Evolutionary conservation across 1,140 invertebrate genomes (phyloP), one percentile per base, ranked within the genome.

Genomic region (Cyrtorhinus lividipennis): DNA sequence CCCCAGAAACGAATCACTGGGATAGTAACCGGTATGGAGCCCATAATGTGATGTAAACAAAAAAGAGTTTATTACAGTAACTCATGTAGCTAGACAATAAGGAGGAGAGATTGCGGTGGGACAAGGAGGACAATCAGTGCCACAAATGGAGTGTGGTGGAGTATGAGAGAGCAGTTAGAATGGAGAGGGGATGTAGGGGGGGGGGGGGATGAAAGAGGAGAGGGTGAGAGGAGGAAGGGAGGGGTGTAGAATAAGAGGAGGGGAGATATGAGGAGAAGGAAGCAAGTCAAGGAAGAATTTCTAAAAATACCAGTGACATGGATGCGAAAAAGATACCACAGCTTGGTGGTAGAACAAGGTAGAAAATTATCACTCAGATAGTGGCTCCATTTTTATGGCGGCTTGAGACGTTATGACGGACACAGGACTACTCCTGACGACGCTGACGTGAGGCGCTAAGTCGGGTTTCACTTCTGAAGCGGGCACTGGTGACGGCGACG

Each of bases 381-480:
- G 61, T 1, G 65, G 67, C 58, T 68, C 67, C 20, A 64, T 62
- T 61, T 68, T 68, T 45, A 67, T 62, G 30, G 62, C 48, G 1
- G 63, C 23, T n/a, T 67, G 67, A n/a, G 70, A 69, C 8, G 70
- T 71, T 27, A 71, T 71, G 18, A 71, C 70, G 2, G 70, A 71
- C 26, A 71, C 70, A 0, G 70, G 69, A 56, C 70, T 71, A 26
- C 67, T 68, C 23, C 64, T 24, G 5, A 65, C 68, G 56, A 53
- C 59, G 57, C 27, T 64, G 24, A 48, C 27, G 48, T 18, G 27
- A 27, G 23, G 56, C 26, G 38, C 59, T 44, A 38, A 56, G 59
- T 24, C 24, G 2, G 20, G 10, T 20, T 53, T 53, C 10, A 20
- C 48, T 20, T 53, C 48, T 20, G 48, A 53, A 53, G 48, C 12